These are phyloP conservation scores for Chaitophorus viminalis DNA, from an alignment of 2,888 invertebrate species.

Conservation along the genomic window DNA sequence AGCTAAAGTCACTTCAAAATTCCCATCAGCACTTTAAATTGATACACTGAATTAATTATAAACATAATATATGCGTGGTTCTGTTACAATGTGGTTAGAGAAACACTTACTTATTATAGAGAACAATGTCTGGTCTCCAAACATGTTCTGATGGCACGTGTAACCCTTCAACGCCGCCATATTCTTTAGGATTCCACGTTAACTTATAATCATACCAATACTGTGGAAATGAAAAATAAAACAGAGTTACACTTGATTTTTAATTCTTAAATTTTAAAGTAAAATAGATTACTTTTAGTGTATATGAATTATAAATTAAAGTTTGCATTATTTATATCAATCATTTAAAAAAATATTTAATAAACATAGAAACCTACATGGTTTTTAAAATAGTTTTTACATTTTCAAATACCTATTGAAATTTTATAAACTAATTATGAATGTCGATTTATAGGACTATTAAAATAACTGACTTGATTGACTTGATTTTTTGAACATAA, in stretches of 20 bases:
- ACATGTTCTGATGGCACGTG: conserved; percentile 88
- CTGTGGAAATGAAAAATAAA: conserved; percentile 68
- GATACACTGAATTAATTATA: conserved; percentile 2
- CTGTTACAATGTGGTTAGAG: background rate
- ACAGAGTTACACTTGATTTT: no score
- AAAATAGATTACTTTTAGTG: no score
- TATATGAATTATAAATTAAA: no score
- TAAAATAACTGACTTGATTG: background rate
- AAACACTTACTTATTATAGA: conserved; percentile 89
- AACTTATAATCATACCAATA: conserved; percentile 89
- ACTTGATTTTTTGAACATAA: no score
- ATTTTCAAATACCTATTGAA: no score
- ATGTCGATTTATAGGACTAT: background rate
- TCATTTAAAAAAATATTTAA: no score
- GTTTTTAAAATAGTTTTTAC: no score
- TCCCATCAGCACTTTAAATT: conserved; percentile 78
- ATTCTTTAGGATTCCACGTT: conserved; percentile 86
- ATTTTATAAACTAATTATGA: background rate
- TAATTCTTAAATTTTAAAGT: no score
- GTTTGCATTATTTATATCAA: no score
- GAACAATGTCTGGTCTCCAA: conserved; percentile 94
- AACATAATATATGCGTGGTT: background rate
- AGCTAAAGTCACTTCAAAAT: conserved; percentile 84
- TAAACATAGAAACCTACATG: no score
- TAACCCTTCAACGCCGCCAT: conserved; percentile 84